Conservation (phyloP, 2,888 invertebrate species). For the Caenorhabditis japonica region DNA sequence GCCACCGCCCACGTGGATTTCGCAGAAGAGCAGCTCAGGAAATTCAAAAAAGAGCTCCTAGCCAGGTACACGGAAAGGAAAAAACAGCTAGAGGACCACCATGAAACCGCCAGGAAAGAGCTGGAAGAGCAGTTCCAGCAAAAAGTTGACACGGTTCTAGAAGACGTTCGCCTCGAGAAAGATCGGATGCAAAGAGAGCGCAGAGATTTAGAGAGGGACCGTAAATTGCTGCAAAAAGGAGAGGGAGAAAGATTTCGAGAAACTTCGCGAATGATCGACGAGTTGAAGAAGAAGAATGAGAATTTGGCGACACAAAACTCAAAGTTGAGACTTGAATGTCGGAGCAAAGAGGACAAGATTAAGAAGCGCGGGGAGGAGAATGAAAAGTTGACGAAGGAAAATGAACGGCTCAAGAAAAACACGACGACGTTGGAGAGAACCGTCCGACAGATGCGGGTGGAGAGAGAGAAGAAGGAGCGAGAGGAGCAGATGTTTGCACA, state of each 20-base stretch:
- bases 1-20: conserved; percentile 46
- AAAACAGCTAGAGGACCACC: conserved; percentile 17
- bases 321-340: conserved; percentile 19
- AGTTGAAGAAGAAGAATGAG: conserved; percentile 5
- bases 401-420: conserved; percentile 5
- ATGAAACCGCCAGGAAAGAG: background rate
- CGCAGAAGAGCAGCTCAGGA: conserved; percentile 16
- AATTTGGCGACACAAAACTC: conserved; percentile 14
- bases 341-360: conserved; percentile 26
- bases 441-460: conserved; percentile 25
- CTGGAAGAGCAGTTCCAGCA: conserved; percentile 22
- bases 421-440: conserved; percentile 23
- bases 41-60: background rate
- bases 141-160: too few relatives aligned
- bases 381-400: conserved; percentile 20
- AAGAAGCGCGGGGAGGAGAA: conserved; percentile 27
- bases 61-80: background rate
- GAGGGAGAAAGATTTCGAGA: conserved; percentile 9
- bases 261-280: conserved; percentile 17
- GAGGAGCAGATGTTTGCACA: conserved; percentile 30
- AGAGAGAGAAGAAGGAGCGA: conserved; percentile 14
- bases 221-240: conserved; percentile 17
- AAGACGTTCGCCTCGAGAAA: background rate
- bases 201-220: conserved; percentile 41
- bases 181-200: conserved; percentile 8